Evolutionary conservation across 2,797 vertebrate genomes (phyloP), one percentile per base, ranked within the genome.

Genomic region (Artibeus lituratus): DNA sequence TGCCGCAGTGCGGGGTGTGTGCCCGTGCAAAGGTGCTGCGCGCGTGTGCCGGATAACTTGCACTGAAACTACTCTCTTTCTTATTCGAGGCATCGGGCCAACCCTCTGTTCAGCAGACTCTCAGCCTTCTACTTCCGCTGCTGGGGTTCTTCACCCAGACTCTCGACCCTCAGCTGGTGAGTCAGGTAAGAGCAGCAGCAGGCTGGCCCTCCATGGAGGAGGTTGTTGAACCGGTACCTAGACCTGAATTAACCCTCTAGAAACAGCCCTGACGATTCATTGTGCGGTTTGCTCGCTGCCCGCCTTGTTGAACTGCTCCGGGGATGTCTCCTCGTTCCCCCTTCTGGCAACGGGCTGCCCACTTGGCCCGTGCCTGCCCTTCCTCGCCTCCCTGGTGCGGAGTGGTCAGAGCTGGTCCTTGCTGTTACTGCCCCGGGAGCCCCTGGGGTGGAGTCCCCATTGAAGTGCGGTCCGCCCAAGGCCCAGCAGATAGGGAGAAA

Each of bases 111-210:
- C 99, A 99, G 91, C 95, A 97, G 86, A 99, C 98, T 7, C 93
- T 99, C 89, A 98, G 98, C 96, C 98, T 99, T 92, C 98, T 99
- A 84, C 97, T 99, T 97, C 98, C 98, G 10, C 97, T 99, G 57
- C 97, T 99, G 87, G 98, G 99, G 32, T 81, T 98, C 94, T 98
- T 99, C 87, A 98, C 99, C 91, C 99, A 99, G 97, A 98, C 90
- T 72, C 49, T 99, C 22, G 99, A 99, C 51, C 97, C 98, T 96
- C 97, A 98, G 72, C 74, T 99, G 80, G 98, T 99, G 88, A 97
- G 90, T 97, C 99, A 99, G 99, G 99, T 99, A 98, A 97, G 88
- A 88, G 65, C 22, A 59, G n/a, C 24, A 82, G 32, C 69, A 74
- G 86, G 10, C 35, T 26, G 69, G 3, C 62, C 57, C 44, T 96